Evolutionary conservation across 2,888 invertebrate species (phyloP).

Genomic region (Hyppa rectilinea): DNA sequence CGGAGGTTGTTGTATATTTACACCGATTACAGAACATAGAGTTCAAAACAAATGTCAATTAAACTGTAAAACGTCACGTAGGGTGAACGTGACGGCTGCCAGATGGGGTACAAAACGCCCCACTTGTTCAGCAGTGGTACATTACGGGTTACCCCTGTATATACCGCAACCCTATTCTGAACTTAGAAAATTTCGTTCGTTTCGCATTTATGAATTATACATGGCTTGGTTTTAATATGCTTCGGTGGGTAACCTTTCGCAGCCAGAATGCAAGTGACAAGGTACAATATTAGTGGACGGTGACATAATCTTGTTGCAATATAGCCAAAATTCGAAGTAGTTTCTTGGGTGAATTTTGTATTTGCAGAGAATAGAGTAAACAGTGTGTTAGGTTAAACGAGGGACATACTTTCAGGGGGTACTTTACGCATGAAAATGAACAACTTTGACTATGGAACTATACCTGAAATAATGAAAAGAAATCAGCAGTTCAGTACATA

Average conservation of each 20-base stretch:
- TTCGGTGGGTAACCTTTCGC: slow-evolving; percentile 50
- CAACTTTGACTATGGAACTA: too few species aligned
- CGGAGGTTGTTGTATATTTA: slow-evolving; percentile 27
- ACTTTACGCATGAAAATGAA: too few species aligned
- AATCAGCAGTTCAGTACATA: too few species aligned
- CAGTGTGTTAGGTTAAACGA: too few species aligned
- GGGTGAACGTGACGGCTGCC: slow-evolving; percentile 60
- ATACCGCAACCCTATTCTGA: slow-evolving; percentile 39
- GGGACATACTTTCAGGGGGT: too few species aligned
- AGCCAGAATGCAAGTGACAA: slow-evolving; percentile 50
- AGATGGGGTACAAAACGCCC: slow-evolving; percentile 50
- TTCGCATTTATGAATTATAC: slow-evolving; percentile 66
- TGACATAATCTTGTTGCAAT: slow-evolving; percentile 41
- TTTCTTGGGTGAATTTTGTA: slow-evolving; percentile 26
- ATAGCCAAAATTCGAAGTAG: slow-evolving; percentile 19
- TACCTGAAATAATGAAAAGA: too few species aligned
- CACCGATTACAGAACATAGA: slow-evolving; percentile 19
- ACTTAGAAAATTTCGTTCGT: slow-evolving; percentile 55
- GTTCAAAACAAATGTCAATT: slow-evolving; percentile 66
- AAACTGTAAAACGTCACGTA: slow-evolving; percentile 58
- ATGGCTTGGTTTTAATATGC: slow-evolving; percentile 51
- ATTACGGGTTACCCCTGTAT: slow-evolving; percentile 41
- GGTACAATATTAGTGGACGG: slow-evolving; percentile 46
- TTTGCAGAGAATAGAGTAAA: slow-evolving; percentile 6
- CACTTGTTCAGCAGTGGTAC: slow-evolving; percentile 44